Conservation (phyloP, 2,888 invertebrate genomes). For the Taphrorychus bicolor region DNA sequence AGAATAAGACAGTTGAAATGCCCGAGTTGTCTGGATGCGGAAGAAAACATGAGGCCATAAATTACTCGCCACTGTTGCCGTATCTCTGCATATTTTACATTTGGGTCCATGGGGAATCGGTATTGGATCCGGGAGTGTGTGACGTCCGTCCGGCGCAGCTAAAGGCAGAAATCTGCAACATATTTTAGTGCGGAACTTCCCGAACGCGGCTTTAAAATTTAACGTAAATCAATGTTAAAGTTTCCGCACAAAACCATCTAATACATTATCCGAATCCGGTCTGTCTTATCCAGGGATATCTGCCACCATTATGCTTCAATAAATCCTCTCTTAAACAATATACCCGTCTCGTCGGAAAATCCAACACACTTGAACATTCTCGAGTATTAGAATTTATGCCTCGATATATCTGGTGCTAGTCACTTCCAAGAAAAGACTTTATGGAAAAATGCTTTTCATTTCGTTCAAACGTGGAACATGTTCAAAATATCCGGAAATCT, state of each 20-base stretch:
- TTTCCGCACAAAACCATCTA: slow-evolving; percentile 22
- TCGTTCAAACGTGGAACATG: not conserved
- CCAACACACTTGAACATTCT: slow-evolving; percentile 21
- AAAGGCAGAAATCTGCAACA: not conserved
- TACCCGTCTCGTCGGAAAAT: slow-evolving; percentile 14
- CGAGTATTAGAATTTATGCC: slow-evolving; percentile 15
- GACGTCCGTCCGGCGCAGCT: slow-evolving; percentile 2
- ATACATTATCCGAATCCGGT: slow-evolving; percentile 23
- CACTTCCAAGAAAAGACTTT: slow-evolving; percentile 3
- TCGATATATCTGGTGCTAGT: slow-evolving; percentile 10
- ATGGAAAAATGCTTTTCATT: slow-evolving; percentile 4
- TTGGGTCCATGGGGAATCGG: not conserved
- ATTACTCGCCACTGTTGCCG: slow-evolving; percentile 16
- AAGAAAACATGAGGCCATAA: slow-evolving; percentile 27
- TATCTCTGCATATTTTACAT: slow-evolving; percentile 5
- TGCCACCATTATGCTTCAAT: slow-evolving; percentile 23
- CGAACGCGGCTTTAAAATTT: slow-evolving; percentile 1
- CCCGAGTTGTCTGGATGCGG: slow-evolving; percentile 31
- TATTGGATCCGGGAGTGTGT: not conserved
- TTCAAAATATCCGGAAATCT: not conserved
- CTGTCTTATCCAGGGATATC: slow-evolving; percentile 31
- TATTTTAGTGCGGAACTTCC: not conserved
- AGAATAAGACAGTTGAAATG: slow-evolving; percentile 37
- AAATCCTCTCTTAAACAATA: slow-evolving; percentile 31
- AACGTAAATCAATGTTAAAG: slow-evolving; percentile 15